Base-by-base conservation (phyloP, 2,888 invertebrate genomes). In the Brachycybe producta region DNA sequence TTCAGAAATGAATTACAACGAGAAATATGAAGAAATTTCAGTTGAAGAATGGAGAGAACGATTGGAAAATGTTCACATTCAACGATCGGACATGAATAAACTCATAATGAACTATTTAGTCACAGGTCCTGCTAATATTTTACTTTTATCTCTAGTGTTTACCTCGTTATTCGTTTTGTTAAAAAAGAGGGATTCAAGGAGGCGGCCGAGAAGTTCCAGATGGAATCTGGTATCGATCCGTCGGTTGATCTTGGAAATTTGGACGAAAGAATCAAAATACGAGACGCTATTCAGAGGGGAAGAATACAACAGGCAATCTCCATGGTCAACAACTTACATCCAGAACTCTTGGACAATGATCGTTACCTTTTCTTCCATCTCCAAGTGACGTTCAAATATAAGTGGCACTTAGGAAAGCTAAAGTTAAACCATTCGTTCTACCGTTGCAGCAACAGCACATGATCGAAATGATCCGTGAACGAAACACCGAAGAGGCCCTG, bases 31-130 rank as follows among this genome's bases (percentile, higher is more conserved):
- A 15, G 54, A 57, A n/a, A 23, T 56, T 19, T 36, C 32, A 57
- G 77, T 78, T 62, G 79, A 82, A 57, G 83, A 86, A 59, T 82
- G 81, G 80, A 73, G 82, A 60, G 77, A 76, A 55, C 76, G 78
- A 63, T 69, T 84, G 13, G 82, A 84, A 64, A 68, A 70, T 43
- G 76, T 80, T 56, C 85, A 86, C 60, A 80, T 91, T 59, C 87
- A 87, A 49, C 75, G 91, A 60, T 80, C 83, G 36, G 87, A 90
- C 61, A 92, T 97, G 86, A 95, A 97, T 69, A 85, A 87, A 68
- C 75, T 97, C 56, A 91, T 97, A 58, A 95, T 97, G 94, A 94
- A 97, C 71, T 97, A 97, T 70, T 76, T 97, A 62, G 91, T 95
- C 38, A 94, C 91, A 71, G 92, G 91, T 90, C 70, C 67, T 63